These are phyloP conservation scores for Alethe diademata DNA, from an alignment of 2,113 vertebrate species.

Conservation along the genomic window DNA sequence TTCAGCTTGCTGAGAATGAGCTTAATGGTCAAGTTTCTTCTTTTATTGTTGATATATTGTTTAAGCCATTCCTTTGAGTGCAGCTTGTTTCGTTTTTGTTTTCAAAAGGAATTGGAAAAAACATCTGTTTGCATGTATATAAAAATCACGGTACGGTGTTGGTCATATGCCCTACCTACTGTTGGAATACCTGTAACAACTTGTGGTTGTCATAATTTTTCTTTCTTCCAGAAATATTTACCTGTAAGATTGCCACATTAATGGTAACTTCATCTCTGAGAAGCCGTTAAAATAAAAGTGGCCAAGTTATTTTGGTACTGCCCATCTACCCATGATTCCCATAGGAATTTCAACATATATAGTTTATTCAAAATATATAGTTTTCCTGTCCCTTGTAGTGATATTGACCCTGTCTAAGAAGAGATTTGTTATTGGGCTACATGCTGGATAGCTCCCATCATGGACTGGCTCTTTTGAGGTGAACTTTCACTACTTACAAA, in stretches of 20 bases:
- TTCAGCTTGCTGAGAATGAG: neutral
- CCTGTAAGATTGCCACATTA: neutral
- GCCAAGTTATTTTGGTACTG: neutral
- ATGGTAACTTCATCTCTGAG: neutral
- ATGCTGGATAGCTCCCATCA: neutral
- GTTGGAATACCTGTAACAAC: neutral
- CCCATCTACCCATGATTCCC: neutral
- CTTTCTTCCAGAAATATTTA: neutral
- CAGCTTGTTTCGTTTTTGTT: neutral
- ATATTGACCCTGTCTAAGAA: neutral
- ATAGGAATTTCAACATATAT: neutral
- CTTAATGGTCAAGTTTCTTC: neutral
- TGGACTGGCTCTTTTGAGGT: neutral
- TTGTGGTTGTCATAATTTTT: neutral
- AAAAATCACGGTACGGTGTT: neutral
- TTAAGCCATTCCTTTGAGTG: neutral
- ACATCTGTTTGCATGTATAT: neutral
- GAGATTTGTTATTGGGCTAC: neutral
- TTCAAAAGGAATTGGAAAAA: neutral
- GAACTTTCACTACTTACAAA: neutral
- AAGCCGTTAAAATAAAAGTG: neutral
- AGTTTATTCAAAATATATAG: neutral
- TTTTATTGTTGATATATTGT: neutral
- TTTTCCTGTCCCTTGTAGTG: neutral
- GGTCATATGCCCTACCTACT: neutral